Base-by-base conservation (phyloP, 2,888 invertebrate species). In the Limulus polyphemus region DNA sequence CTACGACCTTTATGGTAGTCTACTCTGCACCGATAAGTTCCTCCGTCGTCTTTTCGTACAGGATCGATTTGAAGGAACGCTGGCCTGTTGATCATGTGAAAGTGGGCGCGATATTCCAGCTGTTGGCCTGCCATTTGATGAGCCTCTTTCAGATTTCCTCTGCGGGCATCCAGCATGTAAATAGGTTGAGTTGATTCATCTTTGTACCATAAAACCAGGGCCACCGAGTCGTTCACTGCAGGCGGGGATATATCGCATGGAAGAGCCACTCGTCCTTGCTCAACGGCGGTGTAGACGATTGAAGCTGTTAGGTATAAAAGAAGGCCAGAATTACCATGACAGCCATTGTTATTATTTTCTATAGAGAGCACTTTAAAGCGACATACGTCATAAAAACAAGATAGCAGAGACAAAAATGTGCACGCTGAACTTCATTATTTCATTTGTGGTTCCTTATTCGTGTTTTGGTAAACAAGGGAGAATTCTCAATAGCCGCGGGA, bases 161-260 rank as follows among this genome's bases (percentile, higher is more conserved):
- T 63, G 7, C 68, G 60, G 17, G 68, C 65, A 52, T 68, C 68
- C 50, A 68, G 62, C 4, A 67, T 90, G 78, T 90, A 91, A 62
- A 91, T 81, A 11, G 91, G 90, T 80, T 90, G 88, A 63, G 88
- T 84, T 58, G 83, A 84, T 57, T 83, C 81, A 74, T 90, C 90
- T 76, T 90, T 90, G 81, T 90, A 91, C 90, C 90, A 91, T 65
- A 91, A 83, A 72, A 90, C 84, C 84, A 91, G 67, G 0, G 64
- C 68, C 16, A 68, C 68, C 10, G 63, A 65, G 48, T 68, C 68
- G 50, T 68, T 67, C 1, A 59, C 67, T 11, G 67, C 62, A 13
- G 68, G 68, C 16, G 68, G 68, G 13, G 67, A 67, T 56, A 68
- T 68, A 60, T 68, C 67, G 59, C 68, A 68, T n/a, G 68, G 68